Base-by-base conservation (phyloP, 2,888 invertebrate genomes). In the Troilus luridus region DNA sequence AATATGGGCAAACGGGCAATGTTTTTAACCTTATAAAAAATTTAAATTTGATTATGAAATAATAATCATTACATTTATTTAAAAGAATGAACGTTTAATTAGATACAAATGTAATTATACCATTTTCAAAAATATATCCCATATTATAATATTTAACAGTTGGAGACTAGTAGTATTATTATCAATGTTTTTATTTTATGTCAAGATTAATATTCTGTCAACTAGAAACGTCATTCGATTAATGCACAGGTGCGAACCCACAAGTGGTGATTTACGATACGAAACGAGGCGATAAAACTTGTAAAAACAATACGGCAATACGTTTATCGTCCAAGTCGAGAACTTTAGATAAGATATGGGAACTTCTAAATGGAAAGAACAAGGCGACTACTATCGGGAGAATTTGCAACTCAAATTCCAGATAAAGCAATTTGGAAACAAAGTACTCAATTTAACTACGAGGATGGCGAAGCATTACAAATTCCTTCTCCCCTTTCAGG, bases 311-410 rank as follows among this genome's bases (percentile, higher is more conserved):
- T 77, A 41, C 41, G 27, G 8, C 27, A 41, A 27, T 14, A 77
- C 17, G 41, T 41, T 41, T 77, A 77, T 41, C 41, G 27, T 21
- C 17, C 27, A 14, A 12, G 24, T 0, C 24, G 5, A 67, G 72
- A 77, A 41, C 27, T 77, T 41, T 41, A 77, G 72, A 77, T 77
- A 77, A 77, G 72, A 67, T 67, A 67, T 67, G 24, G 27, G 41
- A 8, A 17, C 72, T 7, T 77, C 41, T 17, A 41, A 41, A 19
- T 19, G 41, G 41, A 67, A n/a, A 67, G 72, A 41, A 77, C 72
- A 41, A 77, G 72, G 7, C 72, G 19, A 77, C 72, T 77, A 27
- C 72, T 77, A 7, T n/a, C 6, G 24, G 67, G 24, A 59, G 14
- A 11, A 67, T 67, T 67, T 24, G 14, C 67, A 67, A 67, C 24